A percentile compares a stretch with the other conserved stretches of the same genome.
Conservation (phyloP, 1,140 invertebrate species). For the Dryas iulia region DNA sequence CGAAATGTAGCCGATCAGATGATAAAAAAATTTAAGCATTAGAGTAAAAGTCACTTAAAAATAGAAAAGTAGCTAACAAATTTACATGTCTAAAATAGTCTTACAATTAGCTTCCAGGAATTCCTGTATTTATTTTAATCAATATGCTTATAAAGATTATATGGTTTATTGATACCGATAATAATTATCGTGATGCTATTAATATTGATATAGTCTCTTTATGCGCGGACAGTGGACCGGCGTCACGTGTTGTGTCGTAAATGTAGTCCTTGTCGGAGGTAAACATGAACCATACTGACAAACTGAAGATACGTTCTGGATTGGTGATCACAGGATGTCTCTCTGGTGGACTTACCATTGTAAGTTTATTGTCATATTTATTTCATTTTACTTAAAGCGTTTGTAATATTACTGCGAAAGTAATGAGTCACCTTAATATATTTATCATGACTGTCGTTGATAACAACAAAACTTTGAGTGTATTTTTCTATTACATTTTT, state of each 20-base stretch:
- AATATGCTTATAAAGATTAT: constrained; percentile 23
- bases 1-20: too few relatives aligned
- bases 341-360: constrained; percentile 44
- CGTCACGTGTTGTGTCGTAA: constrained; percentile 44
- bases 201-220: constrained; percentile 50
- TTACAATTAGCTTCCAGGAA: not conserved
- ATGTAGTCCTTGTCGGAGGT: constrained; percentile 14
- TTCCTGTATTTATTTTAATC: constrained; percentile 8
- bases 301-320: constrained; percentile 27
- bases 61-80: too few relatives aligned
- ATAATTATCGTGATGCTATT: constrained; percentile 66
- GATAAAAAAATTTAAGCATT: too few relatives aligned
- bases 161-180: constrained; percentile 56
- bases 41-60: too few relatives aligned
- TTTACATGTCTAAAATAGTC: too few relatives aligned
- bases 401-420: not conserved
- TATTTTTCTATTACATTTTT: not conserved
- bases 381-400: too few relatives aligned
- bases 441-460: not conserved
- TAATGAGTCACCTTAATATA: not conserved
- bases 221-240: constrained; percentile 33
- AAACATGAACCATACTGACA: constrained; percentile 36
- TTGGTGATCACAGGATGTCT: constrained; percentile 36
- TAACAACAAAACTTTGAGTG: not conserved
- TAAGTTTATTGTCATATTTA: constrained; percentile 36